Evolutionary conservation across 2,113 vertebrate genomes (phyloP).

Genomic region (Anolis sagrei): DNA sequence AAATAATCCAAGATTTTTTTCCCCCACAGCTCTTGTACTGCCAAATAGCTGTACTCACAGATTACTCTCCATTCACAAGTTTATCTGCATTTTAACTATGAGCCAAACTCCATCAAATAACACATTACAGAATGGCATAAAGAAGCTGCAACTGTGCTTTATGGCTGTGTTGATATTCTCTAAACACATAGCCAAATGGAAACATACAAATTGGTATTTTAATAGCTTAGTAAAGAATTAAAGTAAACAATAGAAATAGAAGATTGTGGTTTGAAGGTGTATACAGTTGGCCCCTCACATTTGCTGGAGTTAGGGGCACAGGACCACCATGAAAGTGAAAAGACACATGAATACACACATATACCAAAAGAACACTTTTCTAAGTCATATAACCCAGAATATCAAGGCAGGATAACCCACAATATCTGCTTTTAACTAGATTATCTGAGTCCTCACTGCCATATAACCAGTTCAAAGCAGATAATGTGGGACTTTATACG

Average conservation of each 20-base stretch:
- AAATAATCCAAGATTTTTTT: slow-evolving; percentile 3
- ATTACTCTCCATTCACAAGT: background rate
- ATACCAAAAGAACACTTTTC: no score
- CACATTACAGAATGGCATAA: background rate
- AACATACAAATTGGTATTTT: background rate
- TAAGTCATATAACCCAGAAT: no score
- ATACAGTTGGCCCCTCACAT: no score
- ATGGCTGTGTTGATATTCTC: background rate
- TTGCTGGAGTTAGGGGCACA: no score
- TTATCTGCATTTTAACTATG: background rate
- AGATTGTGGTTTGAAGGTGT: background rate
- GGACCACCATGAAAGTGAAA: no score
- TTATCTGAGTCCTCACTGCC: no score
- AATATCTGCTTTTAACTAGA: no score
- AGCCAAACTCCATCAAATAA: background rate
- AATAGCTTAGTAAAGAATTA: background rate
- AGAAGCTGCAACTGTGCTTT: background rate
- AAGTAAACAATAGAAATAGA: background rate
- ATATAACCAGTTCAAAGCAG: no score
- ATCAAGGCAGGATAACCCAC: no score
- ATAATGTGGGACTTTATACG: no score
- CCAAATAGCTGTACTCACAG: background rate
- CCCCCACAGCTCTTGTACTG: background rate
- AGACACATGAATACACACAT: no score
- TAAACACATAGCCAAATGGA: background rate